Percentiles rank a stretch among this genome's conserved stretches.
These are phyloP conservation scores for Setipinna tenuifilis DNA, from an alignment of 2,797 vertebrate species.

Conservation along the genomic window DNA sequence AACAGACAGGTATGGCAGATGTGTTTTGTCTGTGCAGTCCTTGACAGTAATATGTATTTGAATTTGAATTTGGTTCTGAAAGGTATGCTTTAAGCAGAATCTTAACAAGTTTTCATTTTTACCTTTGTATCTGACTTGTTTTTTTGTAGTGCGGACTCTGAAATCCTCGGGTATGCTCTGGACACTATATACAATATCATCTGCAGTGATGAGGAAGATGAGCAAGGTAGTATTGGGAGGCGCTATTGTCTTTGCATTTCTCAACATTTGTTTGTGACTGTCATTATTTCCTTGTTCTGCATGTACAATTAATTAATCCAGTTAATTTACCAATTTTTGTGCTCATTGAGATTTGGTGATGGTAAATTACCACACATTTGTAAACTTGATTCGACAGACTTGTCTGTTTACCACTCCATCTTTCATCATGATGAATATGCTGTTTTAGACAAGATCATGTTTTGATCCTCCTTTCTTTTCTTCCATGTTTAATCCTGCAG, in stretches of 20 bases:
- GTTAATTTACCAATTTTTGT: neutral
- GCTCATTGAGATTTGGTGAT: neutral
- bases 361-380: neutral
- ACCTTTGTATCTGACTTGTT: neutral
- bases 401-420: neutral
- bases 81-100: neutral
- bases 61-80: neutral
- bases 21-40: neutral
- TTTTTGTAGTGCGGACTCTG: constrained; percentile 90
- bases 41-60: neutral
- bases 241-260: neutral
- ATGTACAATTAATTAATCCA: neutral
- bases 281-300: neutral
- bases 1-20: constrained; percentile 86
- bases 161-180: constrained; percentile 98
- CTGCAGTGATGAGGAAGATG: constrained; percentile 95
- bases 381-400: constrained; percentile 12
- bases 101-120: neutral
- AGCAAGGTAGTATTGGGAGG: constrained; percentile 82
- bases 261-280: neutral
- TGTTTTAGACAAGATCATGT: constrained; percentile 62
- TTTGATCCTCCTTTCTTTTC: constrained; percentile 80
- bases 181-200: constrained; percentile 97
- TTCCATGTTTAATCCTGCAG: constrained; percentile 89
- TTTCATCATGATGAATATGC: constrained; percentile 46